Evolutionary conservation across 2,113 vertebrate genomes (phyloP).

Genomic region (Hystrix brachyura): DNA sequence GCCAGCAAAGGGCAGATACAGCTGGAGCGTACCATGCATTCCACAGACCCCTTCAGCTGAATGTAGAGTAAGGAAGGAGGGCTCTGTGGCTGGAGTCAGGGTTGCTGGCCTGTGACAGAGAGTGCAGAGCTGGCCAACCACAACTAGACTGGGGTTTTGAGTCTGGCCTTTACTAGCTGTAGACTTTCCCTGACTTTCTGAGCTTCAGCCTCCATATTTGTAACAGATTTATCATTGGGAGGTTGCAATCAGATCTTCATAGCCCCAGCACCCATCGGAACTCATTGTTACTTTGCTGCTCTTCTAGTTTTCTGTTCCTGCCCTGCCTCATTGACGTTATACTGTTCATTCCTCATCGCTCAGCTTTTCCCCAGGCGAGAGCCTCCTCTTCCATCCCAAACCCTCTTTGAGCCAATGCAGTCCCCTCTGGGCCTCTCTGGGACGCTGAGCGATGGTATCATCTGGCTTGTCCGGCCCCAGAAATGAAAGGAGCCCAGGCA

Average conservation of each 20-base stretch:
- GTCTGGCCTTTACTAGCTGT: background rate
- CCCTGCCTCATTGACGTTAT: background rate
- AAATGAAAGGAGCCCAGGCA: background rate
- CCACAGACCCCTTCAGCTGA: background rate
- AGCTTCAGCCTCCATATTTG: background rate
- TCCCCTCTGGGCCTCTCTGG: background rate
- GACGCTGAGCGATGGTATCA: background rate
- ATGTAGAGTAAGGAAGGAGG: background rate
- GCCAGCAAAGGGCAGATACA: background rate
- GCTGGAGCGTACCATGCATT: rapidly evolving
- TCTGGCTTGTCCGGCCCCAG: background rate
- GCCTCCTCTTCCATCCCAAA: background rate
- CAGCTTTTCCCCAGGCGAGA: background rate
- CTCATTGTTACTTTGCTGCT: background rate
- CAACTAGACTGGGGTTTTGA: background rate
- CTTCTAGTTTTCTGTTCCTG: background rate
- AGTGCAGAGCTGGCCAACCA: background rate
- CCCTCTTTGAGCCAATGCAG: background rate
- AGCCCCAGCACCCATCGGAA: too few relatives aligned
- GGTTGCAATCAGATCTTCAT: background rate
- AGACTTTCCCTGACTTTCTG: background rate
- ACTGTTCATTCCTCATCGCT: background rate
- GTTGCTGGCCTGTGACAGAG: background rate
- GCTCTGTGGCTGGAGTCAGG: background rate
- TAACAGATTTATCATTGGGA: background rate